These are phyloP conservation scores for Salvelinus fontinalis DNA, from an alignment of 2,113 vertebrate species.

Conservation along the genomic window DNA sequence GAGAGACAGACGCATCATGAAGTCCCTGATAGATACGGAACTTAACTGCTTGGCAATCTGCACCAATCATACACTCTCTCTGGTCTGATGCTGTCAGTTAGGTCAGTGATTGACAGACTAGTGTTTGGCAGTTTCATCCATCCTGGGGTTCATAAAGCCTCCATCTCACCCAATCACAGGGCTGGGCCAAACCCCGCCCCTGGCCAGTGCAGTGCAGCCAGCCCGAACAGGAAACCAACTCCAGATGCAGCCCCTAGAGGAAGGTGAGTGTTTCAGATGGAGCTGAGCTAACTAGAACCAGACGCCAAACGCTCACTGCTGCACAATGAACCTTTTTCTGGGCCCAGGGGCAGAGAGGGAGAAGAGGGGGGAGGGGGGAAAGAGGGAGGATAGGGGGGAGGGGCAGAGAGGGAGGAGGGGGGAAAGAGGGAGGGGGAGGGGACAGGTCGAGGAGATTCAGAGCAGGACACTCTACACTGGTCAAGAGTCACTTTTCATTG, in stretches of 20 bases:
- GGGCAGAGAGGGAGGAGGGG: constrained; percentile 30
- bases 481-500: constrained; percentile 45
- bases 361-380: constrained; percentile 23
- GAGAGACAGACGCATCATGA: constrained; percentile 10
- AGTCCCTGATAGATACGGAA: not conserved
- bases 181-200: constrained; percentile 64
- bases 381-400: constrained; percentile 7
- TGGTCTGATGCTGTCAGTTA: constrained; percentile 49
- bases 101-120: constrained; percentile 66
- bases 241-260: constrained; percentile 80
- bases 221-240: constrained; percentile 78
- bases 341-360: constrained; percentile 49
- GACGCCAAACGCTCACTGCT: constrained; percentile 52
- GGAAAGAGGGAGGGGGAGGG: constrained; percentile 22
- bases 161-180: constrained; percentile 66
- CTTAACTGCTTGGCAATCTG: constrained; percentile 13
- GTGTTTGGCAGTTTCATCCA: constrained; percentile 57
- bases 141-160: constrained; percentile 58
- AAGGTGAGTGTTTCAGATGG: constrained; percentile 71
- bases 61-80: constrained; percentile 38
- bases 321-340: constrained; percentile 76
- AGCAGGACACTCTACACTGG: constrained; percentile 25
- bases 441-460: constrained; percentile 36
- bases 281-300: constrained; percentile 75
- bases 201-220: constrained; percentile 41